phyloP scores from a whole-genome alignment of 2,113 vertebrate species.

The Siniperca knerii region DNA sequence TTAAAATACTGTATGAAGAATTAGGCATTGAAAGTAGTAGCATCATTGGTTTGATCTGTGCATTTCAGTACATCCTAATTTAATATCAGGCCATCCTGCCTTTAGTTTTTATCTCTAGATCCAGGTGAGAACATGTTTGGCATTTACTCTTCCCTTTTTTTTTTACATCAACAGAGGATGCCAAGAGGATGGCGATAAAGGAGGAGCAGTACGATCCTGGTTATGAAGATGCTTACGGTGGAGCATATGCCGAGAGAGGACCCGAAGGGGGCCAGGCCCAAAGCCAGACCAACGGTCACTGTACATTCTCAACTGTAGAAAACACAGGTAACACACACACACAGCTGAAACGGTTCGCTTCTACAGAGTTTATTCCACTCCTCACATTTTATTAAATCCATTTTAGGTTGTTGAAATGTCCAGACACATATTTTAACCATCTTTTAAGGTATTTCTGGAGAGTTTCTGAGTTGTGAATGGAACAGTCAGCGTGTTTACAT shows the following conservation, averaged over 20 bases:
- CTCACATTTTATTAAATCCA: not conserved
- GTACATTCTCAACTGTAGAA: conserved; percentile 83
- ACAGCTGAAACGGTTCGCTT: not conserved
- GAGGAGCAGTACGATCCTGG: conserved; percentile 97
- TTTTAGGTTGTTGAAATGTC: not conserved
- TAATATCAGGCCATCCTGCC: not conserved
- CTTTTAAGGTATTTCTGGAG: not conserved
- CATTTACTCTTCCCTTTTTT: not conserved
- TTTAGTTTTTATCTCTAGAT: not conserved
- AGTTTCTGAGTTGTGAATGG: not conserved
- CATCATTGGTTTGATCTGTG: not conserved
- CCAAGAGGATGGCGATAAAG: conserved; percentile 96
- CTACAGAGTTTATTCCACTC: not conserved
- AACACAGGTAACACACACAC: conserved; percentile 81
- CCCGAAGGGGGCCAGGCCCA: conserved; percentile 48
- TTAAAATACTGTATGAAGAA: not conserved
- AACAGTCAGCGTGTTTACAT: not conserved
- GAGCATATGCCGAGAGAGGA: conserved; percentile 83
- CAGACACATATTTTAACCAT: not conserved
- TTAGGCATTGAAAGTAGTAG: not conserved
- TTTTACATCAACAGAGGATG: conserved; percentile 87
- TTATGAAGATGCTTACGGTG: conserved; percentile 94
- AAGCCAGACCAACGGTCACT: conserved; percentile 81
- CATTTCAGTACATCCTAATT: not conserved
- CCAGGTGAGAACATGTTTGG: not conserved